Evolutionary conservation across 2,797 vertebrate species (phyloP).

Genomic region (Eremophila alpestris): DNA sequence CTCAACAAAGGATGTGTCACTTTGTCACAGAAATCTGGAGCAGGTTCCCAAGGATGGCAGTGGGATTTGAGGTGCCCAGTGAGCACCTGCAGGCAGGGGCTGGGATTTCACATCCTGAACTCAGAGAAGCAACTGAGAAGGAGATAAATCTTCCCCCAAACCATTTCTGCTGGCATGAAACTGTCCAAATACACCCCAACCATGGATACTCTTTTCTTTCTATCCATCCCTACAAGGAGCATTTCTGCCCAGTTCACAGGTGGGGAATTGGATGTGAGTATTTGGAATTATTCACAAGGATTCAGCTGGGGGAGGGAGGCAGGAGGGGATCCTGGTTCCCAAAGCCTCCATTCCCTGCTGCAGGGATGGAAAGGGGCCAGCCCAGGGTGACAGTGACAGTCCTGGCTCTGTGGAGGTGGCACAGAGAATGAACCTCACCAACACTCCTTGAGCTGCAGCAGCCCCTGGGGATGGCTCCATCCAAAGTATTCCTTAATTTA

Average conservation of each 20-base stretch:
- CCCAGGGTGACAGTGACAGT: neutral
- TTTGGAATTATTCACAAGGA: neutral
- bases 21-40: neutral
- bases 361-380: neutral
- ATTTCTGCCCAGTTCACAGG: neutral
- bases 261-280: neutral
- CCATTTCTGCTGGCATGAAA: neutral
- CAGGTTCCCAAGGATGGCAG: neutral
- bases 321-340: neutral
- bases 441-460: neutral
- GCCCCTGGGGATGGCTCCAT: neutral
- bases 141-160: no score
- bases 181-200: rapidly evolving
- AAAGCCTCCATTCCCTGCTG: neutral
- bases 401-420: neutral
- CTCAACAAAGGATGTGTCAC: neutral
- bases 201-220: neutral
- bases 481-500: neutral
- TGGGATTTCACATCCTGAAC: neutral
- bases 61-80: rapidly evolving
- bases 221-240: neutral
- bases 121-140: rapidly evolving
- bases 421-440: neutral
- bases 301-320: neutral
- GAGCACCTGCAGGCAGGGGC: neutral